Base-by-base conservation (phyloP, 1,140 invertebrate genomes). In the Bradynema listronoti region DNA sequence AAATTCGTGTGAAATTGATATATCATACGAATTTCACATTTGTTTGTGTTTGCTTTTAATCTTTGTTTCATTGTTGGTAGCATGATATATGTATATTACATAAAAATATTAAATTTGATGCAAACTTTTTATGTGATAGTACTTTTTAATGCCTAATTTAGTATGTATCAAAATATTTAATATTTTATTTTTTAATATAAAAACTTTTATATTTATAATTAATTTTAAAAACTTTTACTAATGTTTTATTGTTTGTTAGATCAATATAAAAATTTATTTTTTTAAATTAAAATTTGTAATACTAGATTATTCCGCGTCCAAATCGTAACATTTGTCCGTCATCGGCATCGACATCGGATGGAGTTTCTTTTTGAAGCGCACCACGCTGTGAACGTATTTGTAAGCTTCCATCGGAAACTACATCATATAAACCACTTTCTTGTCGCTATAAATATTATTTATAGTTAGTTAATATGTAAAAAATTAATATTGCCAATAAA, bases 291-390 rank as follows among this genome's bases (percentile, higher is more conserved):
- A n/a, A n/a, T n/a, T 19, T 30, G 0, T 36, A n/a, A 25, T 43
- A n/a, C 33, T 30, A 43, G 45, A 34, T 16, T 49, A 49, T 57
- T 49, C 6, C 24, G 25, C 50, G 50, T 11, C 59, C 59, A 33
- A 49, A 61, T 30, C 59, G 32, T 25, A 61, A 30, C 36, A 61
- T 29, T 34, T 61, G 59, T 0, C 59, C 59, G 41, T 61, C 59
- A 33, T 61, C 59, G 16, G 59, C 59, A 57, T 61, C 59, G n/a
- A 61, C 49, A n/a, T 49, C 52, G 7, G 24, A 9, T 16, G 34
- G 47, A 14, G 52, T 36, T 33, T 60, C 58, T 43, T 60, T 42
- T 16, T 46, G 56, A 19, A 30, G 11, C 16, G 59, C 27, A 7
- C 59, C 55, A 4, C 59, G 19, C 41, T 61, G 59, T 11, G 59